These are phyloP conservation scores for Pipa parva DNA, from an alignment of 2,113 vertebrate species.

Conservation along the genomic window DNA sequence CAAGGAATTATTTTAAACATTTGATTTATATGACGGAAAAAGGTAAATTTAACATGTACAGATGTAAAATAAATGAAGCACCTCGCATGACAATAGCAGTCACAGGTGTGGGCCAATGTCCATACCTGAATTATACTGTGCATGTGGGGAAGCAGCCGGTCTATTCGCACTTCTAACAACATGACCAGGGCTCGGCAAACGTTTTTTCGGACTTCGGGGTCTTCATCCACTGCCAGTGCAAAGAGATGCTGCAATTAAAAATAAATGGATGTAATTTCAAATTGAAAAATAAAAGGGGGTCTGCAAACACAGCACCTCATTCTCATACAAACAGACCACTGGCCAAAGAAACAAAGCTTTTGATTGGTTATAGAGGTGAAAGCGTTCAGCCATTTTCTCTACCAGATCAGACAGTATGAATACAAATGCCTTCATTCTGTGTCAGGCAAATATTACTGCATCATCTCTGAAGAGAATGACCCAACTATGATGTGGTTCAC, in stretches of 20 bases:
- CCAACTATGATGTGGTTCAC: no score
- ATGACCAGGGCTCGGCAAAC: slow-evolving; percentile 90
- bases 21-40: no score
- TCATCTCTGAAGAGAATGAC: not conserved
- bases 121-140: slow-evolving; percentile 93
- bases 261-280: not conserved
- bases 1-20: no score
- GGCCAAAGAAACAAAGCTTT: no score
- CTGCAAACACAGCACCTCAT: no score
- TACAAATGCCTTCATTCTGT: not conserved
- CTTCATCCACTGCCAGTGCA: slow-evolving; percentile 84
- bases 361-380: no score
- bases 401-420: not conserved
- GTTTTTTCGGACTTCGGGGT: slow-evolving; percentile 88
- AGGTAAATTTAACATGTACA: not conserved
- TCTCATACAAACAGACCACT: no score
- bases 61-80: no score
- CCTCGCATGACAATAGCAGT: no score
- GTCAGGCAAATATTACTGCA: not conserved
- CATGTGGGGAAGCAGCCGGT: slow-evolving; percentile 92
- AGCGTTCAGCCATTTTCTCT: no score
- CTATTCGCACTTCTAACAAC: slow-evolving; percentile 89
- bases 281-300: not conserved
- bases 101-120: not conserved
- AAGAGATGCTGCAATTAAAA: slow-evolving; percentile 74